phyloP scores from a whole-genome alignment of 2,113 vertebrate species.

The Sisor rabdophorus region DNA sequence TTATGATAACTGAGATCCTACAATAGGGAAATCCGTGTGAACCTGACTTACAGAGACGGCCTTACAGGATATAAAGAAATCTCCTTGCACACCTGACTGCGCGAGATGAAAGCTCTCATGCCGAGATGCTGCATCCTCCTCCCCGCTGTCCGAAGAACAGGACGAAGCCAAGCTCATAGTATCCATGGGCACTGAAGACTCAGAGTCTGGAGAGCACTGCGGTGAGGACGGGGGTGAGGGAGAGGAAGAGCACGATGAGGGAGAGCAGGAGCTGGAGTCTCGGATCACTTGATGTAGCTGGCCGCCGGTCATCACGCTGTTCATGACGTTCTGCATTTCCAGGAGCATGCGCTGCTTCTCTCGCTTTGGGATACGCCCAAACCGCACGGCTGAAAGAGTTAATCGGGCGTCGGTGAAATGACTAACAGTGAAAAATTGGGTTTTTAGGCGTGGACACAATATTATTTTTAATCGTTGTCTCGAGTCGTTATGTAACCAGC shows the following conservation, averaged over 20 bases:
- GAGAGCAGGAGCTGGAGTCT: constrained; percentile 61
- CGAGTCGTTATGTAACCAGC: not conserved
- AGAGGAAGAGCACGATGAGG: constrained; percentile 57
- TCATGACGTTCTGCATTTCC: constrained; percentile 98
- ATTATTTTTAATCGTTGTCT: not conserved
- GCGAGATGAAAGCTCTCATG: constrained; percentile 77
- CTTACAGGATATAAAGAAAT: too few species aligned
- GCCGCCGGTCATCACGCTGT: constrained; percentile 89
- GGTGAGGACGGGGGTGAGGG: constrained; percentile 43
- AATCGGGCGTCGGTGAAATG: constrained; percentile 1
- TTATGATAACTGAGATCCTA: too few species aligned
- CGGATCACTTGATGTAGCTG: constrained; percentile 68
- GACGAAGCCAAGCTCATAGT: constrained; percentile 66
- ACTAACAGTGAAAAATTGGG: not conserved
- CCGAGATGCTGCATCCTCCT: constrained; percentile 80
- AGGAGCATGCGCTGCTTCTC: constrained; percentile 97
- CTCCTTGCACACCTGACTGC: constrained; percentile 65
- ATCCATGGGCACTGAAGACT: constrained; percentile 67
- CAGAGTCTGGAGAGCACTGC: constrained; percentile 57
- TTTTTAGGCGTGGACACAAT: not conserved
- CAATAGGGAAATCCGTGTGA: too few species aligned
- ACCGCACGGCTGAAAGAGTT: constrained; percentile 82
- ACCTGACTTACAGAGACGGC: too few species aligned
- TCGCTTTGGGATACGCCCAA: constrained; percentile 95
- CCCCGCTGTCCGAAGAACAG: constrained; percentile 79